These are phyloP conservation scores for Ailuropoda melanoleuca DNA, from an alignment of 2,113 vertebrate species.

Conservation along the genomic window DNA sequence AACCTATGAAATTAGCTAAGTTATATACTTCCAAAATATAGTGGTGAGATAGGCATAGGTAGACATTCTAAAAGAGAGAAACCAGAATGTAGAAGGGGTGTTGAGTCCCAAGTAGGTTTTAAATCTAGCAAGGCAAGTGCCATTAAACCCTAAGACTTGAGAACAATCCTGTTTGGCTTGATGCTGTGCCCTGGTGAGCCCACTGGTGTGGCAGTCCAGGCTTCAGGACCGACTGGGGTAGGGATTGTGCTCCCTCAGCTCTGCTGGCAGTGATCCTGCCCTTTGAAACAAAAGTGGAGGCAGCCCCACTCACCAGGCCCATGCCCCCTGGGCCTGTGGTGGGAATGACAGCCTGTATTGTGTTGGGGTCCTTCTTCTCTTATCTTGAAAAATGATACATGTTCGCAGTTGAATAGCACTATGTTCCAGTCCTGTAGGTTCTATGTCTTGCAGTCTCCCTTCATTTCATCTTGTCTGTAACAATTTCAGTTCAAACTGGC, in stretches of 20 bases:
- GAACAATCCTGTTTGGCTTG: background rate
- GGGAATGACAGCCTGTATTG: background rate
- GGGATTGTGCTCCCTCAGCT: background rate
- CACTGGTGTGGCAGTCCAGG: background rate
- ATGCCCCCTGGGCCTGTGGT: background rate
- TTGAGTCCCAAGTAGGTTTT: background rate
- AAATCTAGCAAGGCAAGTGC: background rate
- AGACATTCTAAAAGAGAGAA: background rate
- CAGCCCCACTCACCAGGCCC: background rate
- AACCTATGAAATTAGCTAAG: background rate
- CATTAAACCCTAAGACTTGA: background rate
- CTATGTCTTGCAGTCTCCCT: background rate
- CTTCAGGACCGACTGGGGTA: background rate
- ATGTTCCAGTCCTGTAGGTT: no score
- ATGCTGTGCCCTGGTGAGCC: background rate
- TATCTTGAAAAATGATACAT: background rate
- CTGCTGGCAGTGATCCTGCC: background rate
- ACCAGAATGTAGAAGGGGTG: background rate
- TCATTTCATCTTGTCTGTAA: background rate
- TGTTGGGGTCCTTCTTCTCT: background rate
- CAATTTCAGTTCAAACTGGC: background rate
- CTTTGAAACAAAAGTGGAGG: background rate
- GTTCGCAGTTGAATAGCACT: no score
- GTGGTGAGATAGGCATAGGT: background rate
- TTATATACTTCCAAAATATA: background rate